Conservation (phyloP, 2,888 invertebrate species). For the Merodon equestris region DNA sequence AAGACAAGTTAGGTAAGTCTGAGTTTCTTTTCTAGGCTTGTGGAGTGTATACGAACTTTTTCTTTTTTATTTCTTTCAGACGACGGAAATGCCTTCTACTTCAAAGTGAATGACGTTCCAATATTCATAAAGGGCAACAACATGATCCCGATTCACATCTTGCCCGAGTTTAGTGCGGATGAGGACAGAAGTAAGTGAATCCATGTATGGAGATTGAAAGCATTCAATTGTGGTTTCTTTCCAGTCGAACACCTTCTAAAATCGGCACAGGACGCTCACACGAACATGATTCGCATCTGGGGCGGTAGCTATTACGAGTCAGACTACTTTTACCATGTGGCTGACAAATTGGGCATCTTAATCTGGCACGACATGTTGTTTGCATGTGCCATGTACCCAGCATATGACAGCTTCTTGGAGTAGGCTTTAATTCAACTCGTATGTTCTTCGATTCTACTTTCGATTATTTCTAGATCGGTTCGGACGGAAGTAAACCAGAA, state of each 20-base stretch:
- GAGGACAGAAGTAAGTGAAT: slow-evolving; percentile 78
- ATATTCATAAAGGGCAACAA: slow-evolving; percentile 98
- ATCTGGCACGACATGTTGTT: slow-evolving; percentile 99
- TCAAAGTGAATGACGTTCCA: slow-evolving; percentile 89
- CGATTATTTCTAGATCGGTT: slow-evolving; percentile 82
- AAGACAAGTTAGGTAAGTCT: slow-evolving; percentile 80
- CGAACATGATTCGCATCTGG: slow-evolving; percentile 98
- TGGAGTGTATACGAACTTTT: no score
- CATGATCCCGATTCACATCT: slow-evolving; percentile 92
- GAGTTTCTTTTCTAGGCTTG: no score
- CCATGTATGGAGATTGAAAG: no score
- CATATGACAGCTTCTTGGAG: slow-evolving; percentile 84
- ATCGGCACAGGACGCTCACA: slow-evolving; percentile 87
- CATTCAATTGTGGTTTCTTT: no score
- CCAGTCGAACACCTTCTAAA: slow-evolving; percentile 83
- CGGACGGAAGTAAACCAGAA: slow-evolving; percentile 88
- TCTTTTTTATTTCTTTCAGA: no score
- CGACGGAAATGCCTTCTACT: slow-evolving; percentile 89
- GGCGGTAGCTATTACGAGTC: slow-evolving; percentile 98
- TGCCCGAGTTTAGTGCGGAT: slow-evolving; percentile 86
- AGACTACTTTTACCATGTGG: slow-evolving; percentile 91
- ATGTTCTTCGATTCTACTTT: neutral
- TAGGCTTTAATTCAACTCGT: slow-evolving; percentile 71
- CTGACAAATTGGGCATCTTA: slow-evolving; percentile 93
- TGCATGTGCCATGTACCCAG: slow-evolving; percentile 96